Base-by-base conservation (phyloP, 2,888 invertebrate species). In the Scrobipalpa atriplicella region DNA sequence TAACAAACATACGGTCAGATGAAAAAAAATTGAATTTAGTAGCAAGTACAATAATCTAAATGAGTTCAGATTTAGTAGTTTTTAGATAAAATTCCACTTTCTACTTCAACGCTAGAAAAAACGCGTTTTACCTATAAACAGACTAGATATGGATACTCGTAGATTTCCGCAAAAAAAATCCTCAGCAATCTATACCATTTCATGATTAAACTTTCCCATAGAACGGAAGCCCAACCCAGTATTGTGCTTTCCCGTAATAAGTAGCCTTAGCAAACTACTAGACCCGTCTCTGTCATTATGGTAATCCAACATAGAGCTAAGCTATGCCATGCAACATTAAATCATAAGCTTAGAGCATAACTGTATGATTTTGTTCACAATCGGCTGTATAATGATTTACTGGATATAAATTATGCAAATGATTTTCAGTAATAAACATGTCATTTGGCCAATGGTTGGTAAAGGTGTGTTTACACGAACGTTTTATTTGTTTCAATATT, bases 361-460 rank as follows among this genome's bases (percentile, higher is more conserved):
- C 58, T 16, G n/a, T 58, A 58, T 58, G 58, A 58, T 58, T 58
- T 58, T 18, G 36, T 36, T 36, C 38, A 58, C 58, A 63, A 63
- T 52, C 63, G 52, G 5, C 29, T 52, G 51, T 52, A 52, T n/a
- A 10, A n/a, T 63, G 63, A 63, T 63, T 63, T 63, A 63, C 13
- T 19, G 39, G 16, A 19, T 41, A 54, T 54, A 52, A 66, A 65
- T 65, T 65, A 60, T 65, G 65, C 29, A 60, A 65, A 65, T 65
- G 65, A 36, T 38, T 64, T 63, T 63, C 62, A 63, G 43, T 43
- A 63, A 66, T 66, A 66, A 68, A 66, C 64, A 66, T 68, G 56
- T 64, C 56, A 66, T 68, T 68, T 61, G 9, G 52, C 18, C 54
- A 66, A 68, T 39, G 18, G 64, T 5, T 13, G 36, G 38, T 62